Percentiles rank a stretch among this genome's conserved stretches.
phyloP scores from a whole-genome alignment of 2,888 invertebrate species.

The Piscicola geometra region DNA sequence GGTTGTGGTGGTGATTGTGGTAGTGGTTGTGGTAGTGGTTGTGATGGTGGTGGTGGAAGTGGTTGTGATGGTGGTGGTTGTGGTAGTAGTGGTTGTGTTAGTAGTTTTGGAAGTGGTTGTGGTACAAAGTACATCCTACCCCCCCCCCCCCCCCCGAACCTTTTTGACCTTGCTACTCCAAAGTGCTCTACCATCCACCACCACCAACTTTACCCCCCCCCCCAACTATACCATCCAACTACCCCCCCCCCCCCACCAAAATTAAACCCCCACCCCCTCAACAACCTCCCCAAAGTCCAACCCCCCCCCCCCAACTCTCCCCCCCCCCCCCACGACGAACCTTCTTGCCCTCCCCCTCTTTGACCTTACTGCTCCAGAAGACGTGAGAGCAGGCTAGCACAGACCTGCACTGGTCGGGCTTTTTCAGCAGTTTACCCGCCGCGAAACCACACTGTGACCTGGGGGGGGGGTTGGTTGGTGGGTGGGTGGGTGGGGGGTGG shows the following conservation, averaged over 20 bases:
- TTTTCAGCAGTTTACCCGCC: conserved; percentile 89
- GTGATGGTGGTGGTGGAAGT: too few species aligned
- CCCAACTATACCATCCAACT: neutral
- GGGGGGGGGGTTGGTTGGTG: neutral
- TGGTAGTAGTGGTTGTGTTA: too few species aligned
- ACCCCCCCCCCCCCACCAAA: neutral
- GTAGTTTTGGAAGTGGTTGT: too few species aligned
- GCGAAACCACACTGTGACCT: conserved; percentile 86
- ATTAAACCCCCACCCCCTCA: neutral
- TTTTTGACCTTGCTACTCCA: too few species aligned
- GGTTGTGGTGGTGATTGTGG: too few species aligned
- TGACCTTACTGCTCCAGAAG: conserved; percentile 79
- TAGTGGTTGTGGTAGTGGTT: too few species aligned
- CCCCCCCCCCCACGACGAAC: conserved; percentile 46
- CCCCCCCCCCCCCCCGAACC: too few species aligned
- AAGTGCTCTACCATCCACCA: neutral
- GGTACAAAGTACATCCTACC: too few species aligned
- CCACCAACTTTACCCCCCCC: neutral
- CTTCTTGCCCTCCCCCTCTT: conserved; percentile 47
- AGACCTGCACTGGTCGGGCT: conserved; percentile 94
- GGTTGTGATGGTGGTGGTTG: too few species aligned
- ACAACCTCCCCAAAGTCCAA: neutral
- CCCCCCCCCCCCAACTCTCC: conserved; percentile 12
- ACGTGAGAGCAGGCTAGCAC: conserved; percentile 89
- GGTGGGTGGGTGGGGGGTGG: too few species aligned